Base-by-base conservation (phyloP, 2,888 invertebrate species). In the Polyploca ridens region DNA sequence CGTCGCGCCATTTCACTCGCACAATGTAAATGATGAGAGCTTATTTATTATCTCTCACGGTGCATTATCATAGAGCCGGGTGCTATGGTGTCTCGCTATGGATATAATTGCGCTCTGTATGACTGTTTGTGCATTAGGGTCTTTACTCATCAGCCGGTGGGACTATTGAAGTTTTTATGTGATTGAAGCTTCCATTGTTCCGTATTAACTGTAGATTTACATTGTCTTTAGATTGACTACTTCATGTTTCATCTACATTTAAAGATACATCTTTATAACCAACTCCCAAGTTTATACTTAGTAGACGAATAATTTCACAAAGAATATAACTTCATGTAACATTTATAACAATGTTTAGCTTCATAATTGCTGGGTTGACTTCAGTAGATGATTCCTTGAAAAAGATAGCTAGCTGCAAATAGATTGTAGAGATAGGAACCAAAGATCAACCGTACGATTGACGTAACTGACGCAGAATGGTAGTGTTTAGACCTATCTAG, bases 11-110 rank as follows among this genome's bases (percentile, higher is more conserved):
- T 79, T 77, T 67, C 72, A 57, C 70, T 77, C 71, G 66, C 81
- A 83, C 89, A 85, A 88, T 89, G 86, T 83, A 81, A 86, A 85
- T 85, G 87, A 89, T 87, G 85, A 88, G 82, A 78, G 78, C 74
- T 82, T 83, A 82, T 89, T 89, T 90, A 89, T 89, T 84, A 80
- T 79, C 76, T 67, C 69, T 76, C 75, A 73, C 72, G 70, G 77
- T 76, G 81, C 78, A 81, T 83, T 84, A 82, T 82, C 78, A 76
- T 76, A 64, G 59, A 38, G 38, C 10, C 54, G 54, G 54, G 54
- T 19, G 54, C 54, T 54, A 54, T 19, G 19, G 16, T 16, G 54
- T 54, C 54, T 54, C 19, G 60, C 41, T 38, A 7, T 59, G 64
- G 27, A 64, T 49, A 62, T 63, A 63, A 68, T 66, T 61, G 66